Base-by-base conservation (phyloP, 2,113 vertebrate species). In the Indicator indicator region DNA sequence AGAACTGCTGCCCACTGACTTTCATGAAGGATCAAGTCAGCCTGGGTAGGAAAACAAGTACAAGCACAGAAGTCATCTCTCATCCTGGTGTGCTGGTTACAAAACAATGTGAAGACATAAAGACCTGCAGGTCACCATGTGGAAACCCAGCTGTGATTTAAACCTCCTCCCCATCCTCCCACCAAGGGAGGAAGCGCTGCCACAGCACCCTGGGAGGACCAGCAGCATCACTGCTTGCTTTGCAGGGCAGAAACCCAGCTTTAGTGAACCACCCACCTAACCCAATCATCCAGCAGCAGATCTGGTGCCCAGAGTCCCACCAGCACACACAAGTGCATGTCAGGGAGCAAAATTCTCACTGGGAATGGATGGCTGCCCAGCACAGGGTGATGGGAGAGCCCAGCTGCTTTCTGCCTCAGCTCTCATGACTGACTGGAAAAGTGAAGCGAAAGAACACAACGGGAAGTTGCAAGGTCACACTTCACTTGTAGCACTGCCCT, bases 341-440 rank as follows among this genome's bases (percentile, higher is more conserved):
- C 0, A 0, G 40, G 48, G 48, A 91, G 54, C 28, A 83, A 70
- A 76, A 9, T 4, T 50, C 5, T 1, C 1, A 1, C 15, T 67
- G 42, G 63, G 48, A 9, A 16, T 0, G 0, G 55, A 30, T 17
- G 54, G 58, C 20, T 68, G 4, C 16, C 16, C 65, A 14, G 1
- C 44, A 65, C 4, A 91, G 58, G n/a, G 59, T 2, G 6, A 23
- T 12, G n/a, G 8, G 46, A 88, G n/a, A 54, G 32, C 5, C 0
- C 0, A 2, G 24, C 9, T 4, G 19, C 58, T 48, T 64, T 68
- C 75, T 69, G 56, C 78, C 77, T 46, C 28, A 44, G 56, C 69
- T 95, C 94, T 88, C 9, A 36, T 94, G 88, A 95, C 88, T 8
- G 4, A n/a, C 50, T 88, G 71, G 67, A 93, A 96, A 96, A 94